Base-by-base conservation (phyloP, 2,797 vertebrate genomes). In the Glossophaga mutica region DNA sequence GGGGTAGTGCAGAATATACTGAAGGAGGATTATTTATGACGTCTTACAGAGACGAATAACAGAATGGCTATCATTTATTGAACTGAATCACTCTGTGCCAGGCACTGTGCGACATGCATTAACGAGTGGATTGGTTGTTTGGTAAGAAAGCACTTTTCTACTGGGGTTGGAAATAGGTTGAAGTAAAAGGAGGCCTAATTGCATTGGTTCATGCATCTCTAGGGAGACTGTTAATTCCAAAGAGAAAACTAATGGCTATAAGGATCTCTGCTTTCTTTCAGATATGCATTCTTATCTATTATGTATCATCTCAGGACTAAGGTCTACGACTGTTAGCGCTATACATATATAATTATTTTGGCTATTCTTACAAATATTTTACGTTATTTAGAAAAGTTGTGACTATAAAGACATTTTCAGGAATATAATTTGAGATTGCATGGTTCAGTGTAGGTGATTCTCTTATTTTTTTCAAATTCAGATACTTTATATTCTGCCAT, bases 401-500 rank as follows among this genome's bases (percentile, higher is more conserved):
- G 57, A 84, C 39, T 95, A 39, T 84, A 79, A 85, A 88, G 73
- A 85, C 55, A 44, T 91, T 85, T 92, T 97, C 37, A 91, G 65
- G 44, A 87, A 71, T 96, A 84, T 59, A 29, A 59, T 59, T 59
- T 59, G 74, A 96, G 50, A 59, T 82, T 87, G 48, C 67, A 52
- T 89, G 37, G 50, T 76, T 95, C 73, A 95, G 48, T 91, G 85
- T 90, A 95, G 48, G 34, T n/a, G n/a, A 90, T 95, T 93, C 34
- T 37, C 96, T 96, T 96, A 91, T 97, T 97, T 96, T 94, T 42
- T 92, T 96, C 74, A 95, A 82, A 90, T 97, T 94, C 46, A 95
- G 44, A 34, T 16, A 83, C 70, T 96, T 95, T 92, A 55, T 91
- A 91, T 92, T 95, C 70, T 96, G 0, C 18, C 95, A 96, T 96